These are phyloP conservation scores for Charaxes varanes DNA, from an alignment of 1,140 invertebrate genomes.

Conservation along the genomic window DNA sequence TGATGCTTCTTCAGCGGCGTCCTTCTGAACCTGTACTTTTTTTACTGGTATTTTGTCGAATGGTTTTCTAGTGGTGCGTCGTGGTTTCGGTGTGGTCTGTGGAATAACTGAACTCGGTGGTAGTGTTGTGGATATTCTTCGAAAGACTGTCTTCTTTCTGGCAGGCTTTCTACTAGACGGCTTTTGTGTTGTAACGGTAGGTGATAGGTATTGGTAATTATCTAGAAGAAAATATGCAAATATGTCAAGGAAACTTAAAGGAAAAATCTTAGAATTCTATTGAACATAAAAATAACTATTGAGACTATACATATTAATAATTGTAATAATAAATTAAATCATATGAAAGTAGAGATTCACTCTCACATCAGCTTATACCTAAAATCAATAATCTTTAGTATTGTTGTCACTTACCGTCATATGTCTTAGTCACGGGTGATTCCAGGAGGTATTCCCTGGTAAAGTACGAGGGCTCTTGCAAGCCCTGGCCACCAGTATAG, in stretches of 20 bases:
- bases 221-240: constrained; percentile 24
- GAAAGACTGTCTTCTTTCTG: constrained; percentile 40
- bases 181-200: constrained; percentile 35
- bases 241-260: not conserved
- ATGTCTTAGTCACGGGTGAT: constrained; percentile 56
- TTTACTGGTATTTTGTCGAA: constrained; percentile 44
- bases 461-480: constrained; percentile 52
- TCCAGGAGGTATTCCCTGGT: constrained; percentile 69
- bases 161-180: constrained; percentile 31
- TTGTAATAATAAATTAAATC: not conserved
- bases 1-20: constrained; percentile 13
- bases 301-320: no score
- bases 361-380: no score
- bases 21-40: constrained; percentile 17
- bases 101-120: constrained; percentile 29
- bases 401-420: constrained; percentile 66
- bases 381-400: no score
- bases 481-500: constrained; percentile 39
- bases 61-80: constrained; percentile 38
- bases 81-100: constrained; percentile 31
- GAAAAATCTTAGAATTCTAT: no score
- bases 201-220: constrained; percentile 61
- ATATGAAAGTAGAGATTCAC: no score
- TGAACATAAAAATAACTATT: not conserved
- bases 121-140: constrained; percentile 49